A percentile compares a stretch with the other conserved stretches of the same genome.
Conservation (phyloP, 2,888 invertebrate species). For the Agonopterix subpropinquella region DNA sequence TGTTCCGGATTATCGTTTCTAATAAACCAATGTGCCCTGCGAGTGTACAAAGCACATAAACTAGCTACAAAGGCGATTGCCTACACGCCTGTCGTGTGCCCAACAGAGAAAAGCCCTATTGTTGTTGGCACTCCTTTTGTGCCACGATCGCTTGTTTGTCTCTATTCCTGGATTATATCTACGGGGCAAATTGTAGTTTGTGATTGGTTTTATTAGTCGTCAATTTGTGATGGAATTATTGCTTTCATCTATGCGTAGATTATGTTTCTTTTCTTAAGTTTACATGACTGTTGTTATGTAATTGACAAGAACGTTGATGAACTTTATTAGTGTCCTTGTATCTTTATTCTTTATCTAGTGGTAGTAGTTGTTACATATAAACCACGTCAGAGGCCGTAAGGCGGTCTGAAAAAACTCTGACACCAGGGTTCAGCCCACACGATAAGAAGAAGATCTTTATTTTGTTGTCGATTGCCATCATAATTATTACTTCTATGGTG, state of each 20-base stretch:
- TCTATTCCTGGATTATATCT: constrained; percentile 22
- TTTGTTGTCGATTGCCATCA: no score
- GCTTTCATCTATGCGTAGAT: neutral
- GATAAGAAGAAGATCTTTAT: no score
- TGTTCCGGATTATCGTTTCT: constrained; percentile 18
- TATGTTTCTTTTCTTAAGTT: no score
- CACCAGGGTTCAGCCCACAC: no score
- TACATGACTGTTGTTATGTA: no score
- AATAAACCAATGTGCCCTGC: constrained; percentile 26
- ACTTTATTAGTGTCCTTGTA: no score
- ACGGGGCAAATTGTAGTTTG: constrained; percentile 1
- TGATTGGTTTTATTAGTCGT: constrained; percentile 5
- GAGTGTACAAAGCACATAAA: constrained; percentile 38
- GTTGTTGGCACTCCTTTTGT: constrained; percentile 51
- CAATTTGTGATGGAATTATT: neutral
- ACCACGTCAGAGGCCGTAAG: no score
- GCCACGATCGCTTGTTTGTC: constrained; percentile 23
- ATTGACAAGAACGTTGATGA: no score
- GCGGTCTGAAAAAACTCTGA: no score
- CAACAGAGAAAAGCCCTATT: constrained; percentile 38
- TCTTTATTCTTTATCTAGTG: no score
- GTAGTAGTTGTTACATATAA: no score
- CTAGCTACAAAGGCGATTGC: constrained; percentile 52
- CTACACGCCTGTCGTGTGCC: constrained; percentile 36
- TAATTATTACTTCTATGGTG: no score